Percentiles rank a stretch among this genome's conserved stretches.
phyloP scores from a whole-genome alignment of 2,888 invertebrate species.

The Macaria notata region DNA sequence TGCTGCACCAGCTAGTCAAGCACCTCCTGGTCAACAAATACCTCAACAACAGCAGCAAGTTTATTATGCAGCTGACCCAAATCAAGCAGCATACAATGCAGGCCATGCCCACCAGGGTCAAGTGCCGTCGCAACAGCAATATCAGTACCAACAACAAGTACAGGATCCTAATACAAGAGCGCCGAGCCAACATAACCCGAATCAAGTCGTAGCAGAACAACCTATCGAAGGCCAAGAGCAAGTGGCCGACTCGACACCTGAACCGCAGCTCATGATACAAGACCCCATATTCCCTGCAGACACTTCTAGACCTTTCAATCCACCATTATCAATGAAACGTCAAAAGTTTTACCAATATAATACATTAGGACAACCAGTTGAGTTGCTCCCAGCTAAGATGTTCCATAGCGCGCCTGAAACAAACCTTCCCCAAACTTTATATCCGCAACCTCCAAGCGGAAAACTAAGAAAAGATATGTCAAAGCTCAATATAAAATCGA shows the following conservation, averaged over 20 bases:
- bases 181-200: constrained; percentile 12
- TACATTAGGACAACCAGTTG: constrained; percentile 69
- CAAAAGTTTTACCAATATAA: constrained; percentile 51
- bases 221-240: constrained; percentile 20
- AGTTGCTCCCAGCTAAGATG: constrained; percentile 52
- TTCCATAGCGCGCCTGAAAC: constrained; percentile 46
- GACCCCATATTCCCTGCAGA: constrained; percentile 65
- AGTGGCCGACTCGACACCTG: constrained; percentile 9
- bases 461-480: constrained; percentile 36
- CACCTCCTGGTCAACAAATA: background rate
- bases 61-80: constrained; percentile 13
- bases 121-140: constrained; percentile 31
- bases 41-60: constrained; percentile 16
- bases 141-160: constrained; percentile 36
- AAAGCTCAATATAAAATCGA: constrained; percentile 58
- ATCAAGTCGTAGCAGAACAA: constrained; percentile 34
- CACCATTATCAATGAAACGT: constrained; percentile 30
- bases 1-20: background rate
- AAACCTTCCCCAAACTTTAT: constrained; percentile 59
- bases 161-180: constrained; percentile 43
- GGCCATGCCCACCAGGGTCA: constrained; percentile 36
- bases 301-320: constrained; percentile 40
- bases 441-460: constrained; percentile 47
- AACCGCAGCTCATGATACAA: constrained; percentile 38
- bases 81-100: constrained; percentile 44